Conservation (phyloP, 1,140 invertebrate genomes). For the Sycophaga agraensis region DNA sequence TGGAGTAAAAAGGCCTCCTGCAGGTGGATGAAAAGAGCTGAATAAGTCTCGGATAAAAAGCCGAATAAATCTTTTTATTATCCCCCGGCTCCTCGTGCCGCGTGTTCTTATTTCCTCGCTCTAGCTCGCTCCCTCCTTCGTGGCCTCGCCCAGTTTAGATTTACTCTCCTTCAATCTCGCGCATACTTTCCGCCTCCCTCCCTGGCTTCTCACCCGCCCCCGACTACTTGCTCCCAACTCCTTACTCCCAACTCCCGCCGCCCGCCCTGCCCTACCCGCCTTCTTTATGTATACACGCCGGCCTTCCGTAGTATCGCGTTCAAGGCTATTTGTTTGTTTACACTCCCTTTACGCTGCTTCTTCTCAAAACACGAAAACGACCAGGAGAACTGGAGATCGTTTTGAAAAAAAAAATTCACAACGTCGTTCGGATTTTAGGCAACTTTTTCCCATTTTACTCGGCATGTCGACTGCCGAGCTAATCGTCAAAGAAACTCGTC, state of each 20-base stretch:
- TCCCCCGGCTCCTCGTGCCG: slow-evolving; percentile 44
- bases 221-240: slow-evolving; percentile 1
- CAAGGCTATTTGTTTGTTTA: slow-evolving; percentile 38
- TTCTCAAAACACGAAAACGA: too few species aligned
- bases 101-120: slow-evolving; percentile 37
- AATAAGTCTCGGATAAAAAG: slow-evolving; percentile 57
- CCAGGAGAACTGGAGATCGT: too few species aligned
- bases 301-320: slow-evolving; percentile 30
- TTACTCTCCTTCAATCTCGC: slow-evolving; percentile 14
- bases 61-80: slow-evolving; percentile 60
- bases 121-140: background rate
- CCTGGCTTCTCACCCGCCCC: slow-evolving; percentile 11
- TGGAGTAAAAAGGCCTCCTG: slow-evolving; percentile 37
- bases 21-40: slow-evolving; percentile 54
- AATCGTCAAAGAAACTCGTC: too few species aligned
- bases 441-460: too few species aligned
- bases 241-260: background rate
- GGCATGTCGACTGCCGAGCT: too few species aligned
- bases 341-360: slow-evolving; percentile 35
- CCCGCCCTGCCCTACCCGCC: too few species aligned
- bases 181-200: too few species aligned
- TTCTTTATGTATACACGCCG: slow-evolving; percentile 9
- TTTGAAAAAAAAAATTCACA: too few species aligned
- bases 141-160: background rate
- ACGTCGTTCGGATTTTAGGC: too few species aligned